Evolutionary conservation across 2,113 vertebrate species (phyloP).

Genomic region (Mungos mungo): DNA sequence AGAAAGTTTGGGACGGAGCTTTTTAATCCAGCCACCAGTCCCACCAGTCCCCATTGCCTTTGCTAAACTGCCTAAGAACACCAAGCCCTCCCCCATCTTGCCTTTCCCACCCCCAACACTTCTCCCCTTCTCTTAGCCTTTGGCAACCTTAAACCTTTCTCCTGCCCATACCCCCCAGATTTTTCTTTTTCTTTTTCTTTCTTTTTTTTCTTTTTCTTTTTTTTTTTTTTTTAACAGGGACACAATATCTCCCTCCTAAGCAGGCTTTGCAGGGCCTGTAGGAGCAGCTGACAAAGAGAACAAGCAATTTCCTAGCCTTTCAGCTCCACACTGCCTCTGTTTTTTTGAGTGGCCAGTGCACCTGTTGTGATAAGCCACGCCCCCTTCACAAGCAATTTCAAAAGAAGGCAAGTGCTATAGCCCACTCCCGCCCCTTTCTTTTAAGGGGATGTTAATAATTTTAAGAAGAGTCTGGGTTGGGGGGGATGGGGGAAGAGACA

Average conservation of each 20-base stretch:
- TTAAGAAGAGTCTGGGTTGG: background rate
- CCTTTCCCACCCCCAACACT: background rate
- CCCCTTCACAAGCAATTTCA: conserved; percentile 81
- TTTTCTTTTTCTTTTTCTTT: background rate
- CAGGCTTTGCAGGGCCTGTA: conserved; percentile 79
- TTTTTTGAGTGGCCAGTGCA: conserved; percentile 83
- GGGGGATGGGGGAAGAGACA: background rate
- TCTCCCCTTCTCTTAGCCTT: background rate
- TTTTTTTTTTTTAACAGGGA: background rate
- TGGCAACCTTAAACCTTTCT: conserved; percentile 15
- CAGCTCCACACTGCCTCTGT: conserved; percentile 79
- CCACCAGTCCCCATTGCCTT: background rate
- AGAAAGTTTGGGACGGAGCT: conserved; percentile 1
- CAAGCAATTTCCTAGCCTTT: conserved; percentile 86
- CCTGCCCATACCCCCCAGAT: background rate
- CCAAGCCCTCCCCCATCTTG: background rate
- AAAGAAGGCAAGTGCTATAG: conserved; percentile 73
- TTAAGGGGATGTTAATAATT: conserved; percentile 83
- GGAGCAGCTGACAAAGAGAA: conserved; percentile 86
- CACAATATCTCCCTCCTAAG: conserved; percentile 79
- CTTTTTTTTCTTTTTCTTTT: background rate
- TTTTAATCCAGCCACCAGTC: background rate
- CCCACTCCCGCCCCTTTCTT: conserved; percentile 72
- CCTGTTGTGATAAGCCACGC: conserved; percentile 85
- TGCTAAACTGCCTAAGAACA: background rate